Evolutionary conservation across 2,797 vertebrate species (phyloP), one percentile per base, ranked within the genome.

Genomic region (Gymnothorax reevesii): DNA sequence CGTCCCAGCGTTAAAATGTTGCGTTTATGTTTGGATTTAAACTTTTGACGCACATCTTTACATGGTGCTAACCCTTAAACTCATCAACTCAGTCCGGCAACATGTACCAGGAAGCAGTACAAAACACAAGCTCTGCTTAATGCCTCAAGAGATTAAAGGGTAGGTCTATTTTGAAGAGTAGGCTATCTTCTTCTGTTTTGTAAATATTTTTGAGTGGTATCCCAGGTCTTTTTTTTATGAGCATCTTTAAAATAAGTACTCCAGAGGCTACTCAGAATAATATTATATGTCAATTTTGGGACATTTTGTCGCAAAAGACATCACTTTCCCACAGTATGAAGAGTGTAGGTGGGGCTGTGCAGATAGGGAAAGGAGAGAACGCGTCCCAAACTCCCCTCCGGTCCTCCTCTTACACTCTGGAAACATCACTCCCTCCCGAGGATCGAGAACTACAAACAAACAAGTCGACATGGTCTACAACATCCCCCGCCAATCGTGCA

Each of bases 171-270:
- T 86, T 86, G 8, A 13, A 66, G 75, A 54, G 77, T 22, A 52
- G 33, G 33, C 33, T 42, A 1, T 49, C 27, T 57, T 79, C 25
- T 69, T 66, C 64, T 87, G 87, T 91, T 92, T 91, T 88, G 91
- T 91, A 92, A 92, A 90, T 42, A 84, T 60, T 83, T 91, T 87
- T 42, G 86, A 4, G 52, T 77, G 87, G 90, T 89, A 91, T 92
- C 91, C 92, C 88, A 87, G 85, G 85, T 64, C 57, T 87, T 92
- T 91, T 92, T 91, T 90, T 60, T 59, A 69, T 82, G 55, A 57
- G 80, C 10, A 25, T 71, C 82, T 73, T 79, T 55, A 66, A 86
- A 86, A 82, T 66, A 86, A 82, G 64, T 60, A 82, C 60, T 55
- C 69, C 33, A 17, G 55, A 80, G 13, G 22, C 10, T 55, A 57